Evolutionary conservation across 2,797 vertebrate genomes (phyloP), one percentile per base, ranked within the genome.

Genomic region (Rhabdomys pumilio): DNA sequence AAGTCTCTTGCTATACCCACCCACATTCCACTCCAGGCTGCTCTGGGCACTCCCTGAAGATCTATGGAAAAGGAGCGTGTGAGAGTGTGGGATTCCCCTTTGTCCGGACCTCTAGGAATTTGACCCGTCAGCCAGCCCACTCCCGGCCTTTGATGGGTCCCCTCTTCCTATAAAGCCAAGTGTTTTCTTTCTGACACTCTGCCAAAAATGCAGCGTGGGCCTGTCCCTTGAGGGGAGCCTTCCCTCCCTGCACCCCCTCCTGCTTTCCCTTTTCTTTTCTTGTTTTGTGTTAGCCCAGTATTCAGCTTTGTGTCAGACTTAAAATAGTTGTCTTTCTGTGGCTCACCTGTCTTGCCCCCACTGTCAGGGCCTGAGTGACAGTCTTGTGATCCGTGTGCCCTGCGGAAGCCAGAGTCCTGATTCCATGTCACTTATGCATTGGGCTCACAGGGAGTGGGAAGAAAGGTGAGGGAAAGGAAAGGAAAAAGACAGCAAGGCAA

Each of bases 61-160:
- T 53, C 76, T 19, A 13, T 0, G 3, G 81, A 38, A 57, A 24
- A 22, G 50, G 0, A 0, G 11, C 1, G 1, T 4, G 31, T 59
- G 19, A 15, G 44, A 24, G 34, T 59, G 26, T 31, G n/a, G 9
- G 26, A 7, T 5, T 55, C 38, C n/a, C 31, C 12, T 0, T 31
- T n/a, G 91, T 61, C 24, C 1, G 11, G 41, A 47, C 44, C 50
- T 59, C 26, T 3, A 0, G 22, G 83, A 47, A 34, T 57, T n/a
- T 29, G 6, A 31, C 15, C 3, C 20, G 6, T 34, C 31, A 2
- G 2, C 59, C 73, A 5, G 47, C 11, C 73, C 31, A 29, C 34
- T 31, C 41, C 8, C 11, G 2, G 82, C 79, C 55, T 8, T 20
- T 3, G 22, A 17, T 19, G 34, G 17, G 15, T n/a, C 53, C 6